These are phyloP conservation scores for Antechinus stuartii DNA, from an alignment of 2,113 vertebrate genomes.

Conservation along the genomic window DNA sequence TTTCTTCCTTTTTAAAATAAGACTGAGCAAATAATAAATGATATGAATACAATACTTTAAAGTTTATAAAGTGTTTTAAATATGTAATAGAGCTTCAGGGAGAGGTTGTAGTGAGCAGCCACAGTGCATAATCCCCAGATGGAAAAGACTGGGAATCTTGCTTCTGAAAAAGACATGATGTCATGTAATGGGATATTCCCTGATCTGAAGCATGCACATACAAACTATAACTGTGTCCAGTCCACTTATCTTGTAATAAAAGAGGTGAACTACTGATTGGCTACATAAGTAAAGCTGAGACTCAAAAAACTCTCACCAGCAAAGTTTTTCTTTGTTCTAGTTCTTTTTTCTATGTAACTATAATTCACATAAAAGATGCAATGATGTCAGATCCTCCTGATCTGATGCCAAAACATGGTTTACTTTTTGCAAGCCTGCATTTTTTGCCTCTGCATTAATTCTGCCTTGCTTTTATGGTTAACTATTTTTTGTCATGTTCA, in stretches of 20 bases:
- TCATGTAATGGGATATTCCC: not conserved
- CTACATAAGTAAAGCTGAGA: not conserved
- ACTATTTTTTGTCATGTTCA: not conserved
- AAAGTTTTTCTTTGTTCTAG: not conserved
- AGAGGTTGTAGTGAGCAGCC: not conserved
- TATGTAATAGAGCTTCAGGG: not conserved
- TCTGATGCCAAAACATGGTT: not conserved
- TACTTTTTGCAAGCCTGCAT: not conserved
- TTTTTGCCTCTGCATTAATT: not conserved
- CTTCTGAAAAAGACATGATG: not conserved
- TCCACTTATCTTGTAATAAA: not conserved
- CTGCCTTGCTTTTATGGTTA: not conserved
- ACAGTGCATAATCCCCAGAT: not conserved
- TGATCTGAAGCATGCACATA: not conserved
- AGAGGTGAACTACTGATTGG: not conserved
- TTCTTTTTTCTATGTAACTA: not conserved
- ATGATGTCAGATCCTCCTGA: not conserved
- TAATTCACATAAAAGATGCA: not conserved
- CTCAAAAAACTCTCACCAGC: not conserved
- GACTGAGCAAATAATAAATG: not conserved
- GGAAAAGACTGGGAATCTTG: not conserved
- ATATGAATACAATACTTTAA: not conserved
- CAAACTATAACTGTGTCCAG: not conserved
- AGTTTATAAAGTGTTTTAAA: not conserved
- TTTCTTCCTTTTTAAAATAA: not conserved